A percentile compares a stretch with the other conserved stretches of the same genome.
Conservation (phyloP, 2,113 vertebrate species). For the Eolophus roseicapilla region DNA sequence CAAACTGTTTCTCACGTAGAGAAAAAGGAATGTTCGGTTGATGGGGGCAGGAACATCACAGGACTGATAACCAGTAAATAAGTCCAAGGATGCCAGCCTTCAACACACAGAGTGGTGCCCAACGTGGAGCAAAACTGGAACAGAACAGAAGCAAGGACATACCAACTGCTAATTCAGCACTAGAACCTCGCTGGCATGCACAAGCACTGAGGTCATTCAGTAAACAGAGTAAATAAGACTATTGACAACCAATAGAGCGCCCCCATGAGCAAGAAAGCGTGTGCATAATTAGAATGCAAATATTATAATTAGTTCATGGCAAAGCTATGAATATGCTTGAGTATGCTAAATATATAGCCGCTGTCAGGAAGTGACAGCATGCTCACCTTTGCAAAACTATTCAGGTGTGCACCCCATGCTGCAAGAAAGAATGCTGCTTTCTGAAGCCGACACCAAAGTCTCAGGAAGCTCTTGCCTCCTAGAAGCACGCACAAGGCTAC, state of each 20-base stretch:
- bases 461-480: not conserved
- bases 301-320: not conserved
- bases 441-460: accelerated
- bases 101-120: not conserved
- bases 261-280: not conserved
- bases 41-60: not conserved
- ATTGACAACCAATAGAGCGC: not conserved
- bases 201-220: not conserved
- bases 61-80: not conserved
- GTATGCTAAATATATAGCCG: not conserved
- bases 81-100: not conserved
- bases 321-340: not conserved
- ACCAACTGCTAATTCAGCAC: not conserved
- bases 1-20: not conserved
- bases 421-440: not conserved
- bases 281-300: not conserved
- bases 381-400: not conserved
- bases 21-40: not conserved
- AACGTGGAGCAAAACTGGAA: not conserved
- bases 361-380: not conserved
- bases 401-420: not conserved
- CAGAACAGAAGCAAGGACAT: not conserved
- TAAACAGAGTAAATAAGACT: not conserved
- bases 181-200: too few relatives aligned
- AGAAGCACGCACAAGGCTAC: not conserved